phyloP scores from a whole-genome alignment of 2,888 invertebrate genomes.

The Diaphora mendica region DNA sequence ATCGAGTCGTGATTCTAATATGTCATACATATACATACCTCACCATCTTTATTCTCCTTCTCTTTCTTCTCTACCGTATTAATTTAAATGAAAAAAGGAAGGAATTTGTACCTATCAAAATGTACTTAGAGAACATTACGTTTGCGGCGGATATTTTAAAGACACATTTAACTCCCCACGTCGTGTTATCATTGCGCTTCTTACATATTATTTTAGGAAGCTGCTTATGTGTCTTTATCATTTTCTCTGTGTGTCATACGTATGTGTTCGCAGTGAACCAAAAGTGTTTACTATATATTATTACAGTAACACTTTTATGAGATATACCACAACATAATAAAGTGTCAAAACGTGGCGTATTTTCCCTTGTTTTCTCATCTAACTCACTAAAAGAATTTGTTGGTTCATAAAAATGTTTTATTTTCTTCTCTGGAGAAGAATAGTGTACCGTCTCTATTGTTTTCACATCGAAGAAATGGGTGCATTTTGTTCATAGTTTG shows the following conservation, averaged over 20 bases:
- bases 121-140: slow-evolving; percentile 27
- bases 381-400: slow-evolving; percentile 53
- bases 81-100: no score
- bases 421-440: slow-evolving; percentile 49
- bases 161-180: slow-evolving; percentile 31
- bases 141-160: slow-evolving; percentile 30
- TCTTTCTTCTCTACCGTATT: no score
- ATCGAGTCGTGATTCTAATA: no score
- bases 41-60: no score
- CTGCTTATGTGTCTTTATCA: slow-evolving; percentile 26
- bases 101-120: slow-evolving; percentile 32
- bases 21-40: no score
- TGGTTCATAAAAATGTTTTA: slow-evolving; percentile 48
- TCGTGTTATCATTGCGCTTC: slow-evolving; percentile 24
- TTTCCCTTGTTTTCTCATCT: slow-evolving; percentile 51
- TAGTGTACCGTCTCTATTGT: slow-evolving; percentile 56
- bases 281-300: slow-evolving; percentile 26
- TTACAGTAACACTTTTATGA: slow-evolving; percentile 36
- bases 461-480: slow-evolving; percentile 56
- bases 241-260: slow-evolving; percentile 22
- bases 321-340: slow-evolving; percentile 51
- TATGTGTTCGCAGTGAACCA: slow-evolving; percentile 19
- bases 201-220: slow-evolving; percentile 27
- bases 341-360: slow-evolving; percentile 46
- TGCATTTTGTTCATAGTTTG: slow-evolving; percentile 37